A percentile compares a stretch with the other conserved stretches of the same genome.
Evolutionary conservation across 2,797 vertebrate species (phyloP).

Genomic region (Spondyliosoma cantharus): DNA sequence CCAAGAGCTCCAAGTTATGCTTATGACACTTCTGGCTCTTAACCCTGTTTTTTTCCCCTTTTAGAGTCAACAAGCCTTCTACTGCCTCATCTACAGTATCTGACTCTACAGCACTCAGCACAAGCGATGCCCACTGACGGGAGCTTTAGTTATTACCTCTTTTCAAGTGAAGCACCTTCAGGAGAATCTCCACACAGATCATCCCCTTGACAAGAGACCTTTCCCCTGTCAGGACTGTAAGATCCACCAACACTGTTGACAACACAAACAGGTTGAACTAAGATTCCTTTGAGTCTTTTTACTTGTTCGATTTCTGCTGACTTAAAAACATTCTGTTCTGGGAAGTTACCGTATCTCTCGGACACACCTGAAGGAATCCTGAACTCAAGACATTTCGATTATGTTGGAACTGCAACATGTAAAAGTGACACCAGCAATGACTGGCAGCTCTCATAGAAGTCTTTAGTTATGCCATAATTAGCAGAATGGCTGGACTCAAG

Average conservation of each 20-base stretch:
- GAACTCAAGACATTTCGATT: constrained; percentile 21
- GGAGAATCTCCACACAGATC: constrained; percentile 10
- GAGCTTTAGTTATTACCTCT: constrained; percentile 36
- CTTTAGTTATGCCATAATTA: constrained; percentile 53
- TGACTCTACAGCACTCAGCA: constrained; percentile 30
- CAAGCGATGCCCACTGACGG: constrained; percentile 24
- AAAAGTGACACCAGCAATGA: constrained; percentile 26
- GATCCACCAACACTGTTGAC: constrained; percentile 12
- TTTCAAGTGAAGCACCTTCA: constrained; percentile 21
- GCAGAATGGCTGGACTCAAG: constrained; percentile 53
- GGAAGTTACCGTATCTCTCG: constrained; percentile 1
- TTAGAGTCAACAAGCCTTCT: constrained; percentile 22
- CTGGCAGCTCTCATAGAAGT: constrained; percentile 31
- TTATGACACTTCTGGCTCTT: constrained; percentile 50
- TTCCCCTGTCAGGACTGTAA: constrained; percentile 7
- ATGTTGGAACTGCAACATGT: constrained; percentile 52
- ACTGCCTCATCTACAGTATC: constrained; percentile 33
- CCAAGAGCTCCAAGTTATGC: constrained; percentile 39
- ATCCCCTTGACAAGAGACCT: neutral
- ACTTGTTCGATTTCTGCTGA: constrained; percentile 12
- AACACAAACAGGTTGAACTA: constrained; percentile 32
- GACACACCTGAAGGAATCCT: constrained; percentile 24
- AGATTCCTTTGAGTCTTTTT: constrained; percentile 9
- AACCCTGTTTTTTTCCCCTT: neutral
- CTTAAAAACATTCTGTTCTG: constrained; percentile 4